Evolutionary conservation across 2,797 vertebrate genomes (phyloP), one percentile per base, ranked within the genome.

Genomic region (Gallinago nigripennis): DNA sequence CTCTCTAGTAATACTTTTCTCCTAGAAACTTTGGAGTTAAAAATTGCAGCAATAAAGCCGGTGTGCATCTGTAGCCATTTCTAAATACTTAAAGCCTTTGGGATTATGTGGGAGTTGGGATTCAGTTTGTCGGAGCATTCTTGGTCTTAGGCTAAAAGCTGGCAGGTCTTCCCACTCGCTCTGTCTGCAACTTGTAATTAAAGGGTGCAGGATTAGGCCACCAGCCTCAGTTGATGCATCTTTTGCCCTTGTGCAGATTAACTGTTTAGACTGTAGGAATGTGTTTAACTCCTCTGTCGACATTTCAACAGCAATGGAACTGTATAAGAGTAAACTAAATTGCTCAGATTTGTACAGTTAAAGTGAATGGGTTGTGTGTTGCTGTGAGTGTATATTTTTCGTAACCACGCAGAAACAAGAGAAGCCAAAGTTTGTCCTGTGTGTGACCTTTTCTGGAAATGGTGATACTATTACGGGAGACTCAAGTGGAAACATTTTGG

Each of bases 381-480:
- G 72, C 95, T 93, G 68, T 96, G 80, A 95, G 56, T 72, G 31
- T 95, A 1, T 96, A 8, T 83, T 66, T 54, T 91, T 53, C 46
- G 5, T 92, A 71, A 95, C 69, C 64, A 96, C 96, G 48, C 98
- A 99, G 99, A 99, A 99, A 98, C 99, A 99, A 97, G 99, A 99
- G 98, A 99, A 99, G 98, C 99, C 99, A 98, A 99, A 99, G 98
- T 99, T 99, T 98, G 99, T 99, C 93, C 97, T 99, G 84, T 99
- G 99, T 85, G 99, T 99, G 98, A 99, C 99, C 45, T 99, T 99
- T 97, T 99, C 99, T 84, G 99, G 99, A 98, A 99, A 99, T 33
- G 99, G 99, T 60, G 99, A 99, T 89, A 97, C 99, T 92, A 99
- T 99, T 96, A 99, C 99, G 12, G 99, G 99, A 97, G 99, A 99